phyloP scores from a whole-genome alignment of 2,797 vertebrate genomes.

The Cygnus olor region DNA sequence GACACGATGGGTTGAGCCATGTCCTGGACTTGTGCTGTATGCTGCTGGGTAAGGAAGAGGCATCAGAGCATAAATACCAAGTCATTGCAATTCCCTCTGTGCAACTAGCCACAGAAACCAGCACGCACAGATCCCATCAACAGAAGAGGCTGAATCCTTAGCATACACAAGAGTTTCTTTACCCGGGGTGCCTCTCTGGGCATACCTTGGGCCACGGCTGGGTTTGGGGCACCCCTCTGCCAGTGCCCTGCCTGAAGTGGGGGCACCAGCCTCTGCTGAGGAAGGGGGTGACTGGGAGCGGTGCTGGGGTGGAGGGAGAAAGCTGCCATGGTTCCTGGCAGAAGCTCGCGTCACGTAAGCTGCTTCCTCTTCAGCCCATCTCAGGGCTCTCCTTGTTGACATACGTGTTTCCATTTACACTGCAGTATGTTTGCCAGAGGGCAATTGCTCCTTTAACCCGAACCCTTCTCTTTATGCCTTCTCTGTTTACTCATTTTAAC shows the following conservation, averaged over 20 bases:
- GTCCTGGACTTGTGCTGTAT: not conserved
- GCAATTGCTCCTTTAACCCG: conserved; percentile 62
- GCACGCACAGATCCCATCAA: not conserved
- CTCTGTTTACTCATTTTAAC: conserved; percentile 66
- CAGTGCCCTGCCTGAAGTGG: not conserved
- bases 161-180: not conserved
- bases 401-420: conserved; percentile 64
- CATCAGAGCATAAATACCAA: not conserved
- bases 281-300: not conserved
- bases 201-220: not conserved
- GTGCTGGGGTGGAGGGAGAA: not conserved
- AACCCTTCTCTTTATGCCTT: conserved; percentile 40
- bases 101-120: not conserved
- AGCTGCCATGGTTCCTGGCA: not conserved
- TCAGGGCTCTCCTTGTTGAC: conserved; percentile 58
- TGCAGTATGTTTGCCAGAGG: conserved; percentile 65
- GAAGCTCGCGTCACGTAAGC: not conserved
- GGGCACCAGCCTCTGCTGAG: not conserved
- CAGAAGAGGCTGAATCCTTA: not conserved
- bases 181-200: not conserved
- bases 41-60: not conserved
- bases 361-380: conserved; percentile 38
- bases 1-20: not conserved
- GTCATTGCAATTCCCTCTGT: not conserved
- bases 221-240: not conserved